Conservation (phyloP, 2,888 invertebrate genomes). For the Rapana venosa region DNA sequence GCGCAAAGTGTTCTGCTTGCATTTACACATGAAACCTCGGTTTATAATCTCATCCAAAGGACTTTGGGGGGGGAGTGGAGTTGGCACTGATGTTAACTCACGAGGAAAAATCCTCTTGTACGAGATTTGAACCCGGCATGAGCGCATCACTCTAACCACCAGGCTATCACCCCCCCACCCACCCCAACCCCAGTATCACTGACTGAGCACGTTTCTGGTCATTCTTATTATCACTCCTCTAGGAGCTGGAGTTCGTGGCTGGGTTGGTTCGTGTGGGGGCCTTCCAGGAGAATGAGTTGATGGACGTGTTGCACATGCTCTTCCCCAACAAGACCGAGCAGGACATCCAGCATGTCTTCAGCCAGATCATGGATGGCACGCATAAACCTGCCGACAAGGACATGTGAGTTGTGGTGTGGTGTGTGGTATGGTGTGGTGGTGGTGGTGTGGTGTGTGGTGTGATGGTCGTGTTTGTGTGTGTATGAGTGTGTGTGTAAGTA, state of each 20-base stretch:
- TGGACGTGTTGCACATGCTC: constrained; percentile 69
- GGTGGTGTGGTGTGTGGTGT: too few relatives aligned
- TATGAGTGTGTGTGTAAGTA: background rate
- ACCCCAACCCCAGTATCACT: too few relatives aligned
- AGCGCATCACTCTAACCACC: too few relatives aligned
- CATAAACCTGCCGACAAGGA: constrained; percentile 11
- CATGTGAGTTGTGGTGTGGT: constrained; percentile 3
- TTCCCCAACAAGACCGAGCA: constrained; percentile 70
- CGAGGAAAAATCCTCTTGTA: too few relatives aligned
- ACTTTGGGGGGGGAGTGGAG: too few relatives aligned
- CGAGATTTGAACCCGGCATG: too few relatives aligned
- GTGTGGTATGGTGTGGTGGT: background rate
- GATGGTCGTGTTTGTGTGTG: background rate
- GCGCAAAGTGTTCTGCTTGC: too few relatives aligned
- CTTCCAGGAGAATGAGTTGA: constrained; percentile 67
- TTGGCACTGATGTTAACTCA: too few relatives aligned
- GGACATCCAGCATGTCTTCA: constrained; percentile 66
- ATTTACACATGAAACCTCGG: too few relatives aligned
- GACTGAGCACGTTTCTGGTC: too few relatives aligned
- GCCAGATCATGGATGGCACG: constrained; percentile 62
- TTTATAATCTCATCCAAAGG: too few relatives aligned
- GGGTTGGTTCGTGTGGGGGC: constrained; percentile 73
- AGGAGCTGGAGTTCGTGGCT: constrained; percentile 75
- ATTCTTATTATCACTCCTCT: background rate
- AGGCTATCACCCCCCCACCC: too few relatives aligned